A percentile compares a stretch with the other conserved stretches of the same genome.
phyloP scores from a whole-genome alignment of 2,113 vertebrate genomes.

The Lepus europaeus region DNA sequence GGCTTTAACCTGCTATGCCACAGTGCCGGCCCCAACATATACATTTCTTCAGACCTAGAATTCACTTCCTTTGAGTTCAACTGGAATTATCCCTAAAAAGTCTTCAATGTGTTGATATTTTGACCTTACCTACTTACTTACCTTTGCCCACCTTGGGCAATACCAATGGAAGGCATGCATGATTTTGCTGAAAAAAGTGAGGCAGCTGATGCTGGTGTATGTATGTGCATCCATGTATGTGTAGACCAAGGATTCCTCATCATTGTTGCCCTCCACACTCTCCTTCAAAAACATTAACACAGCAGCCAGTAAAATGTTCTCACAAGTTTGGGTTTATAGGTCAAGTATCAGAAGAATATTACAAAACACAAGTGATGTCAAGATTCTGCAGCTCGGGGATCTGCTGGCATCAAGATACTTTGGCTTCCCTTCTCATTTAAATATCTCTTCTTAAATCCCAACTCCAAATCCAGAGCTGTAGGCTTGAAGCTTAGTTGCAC shows the following conservation, averaged over 20 bases:
- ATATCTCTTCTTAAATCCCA: conserved; percentile 16
- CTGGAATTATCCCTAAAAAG: not conserved
- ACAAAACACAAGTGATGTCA: not conserved
- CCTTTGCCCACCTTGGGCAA: not conserved
- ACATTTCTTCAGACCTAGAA: not conserved
- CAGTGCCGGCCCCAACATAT: no score
- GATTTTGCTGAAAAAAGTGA: conserved; percentile 9
- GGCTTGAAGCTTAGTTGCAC: not conserved
- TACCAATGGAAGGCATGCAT: not conserved
- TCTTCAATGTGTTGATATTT: not conserved
- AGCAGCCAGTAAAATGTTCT: not conserved
- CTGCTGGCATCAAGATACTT: not conserved
- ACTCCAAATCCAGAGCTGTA: not conserved
- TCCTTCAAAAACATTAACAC: not conserved
- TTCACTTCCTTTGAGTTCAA: not conserved
- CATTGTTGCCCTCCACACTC: not conserved
- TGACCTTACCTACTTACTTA: not conserved
- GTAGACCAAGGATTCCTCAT: not conserved
- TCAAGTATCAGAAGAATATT: not conserved
- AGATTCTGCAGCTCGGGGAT: not conserved
- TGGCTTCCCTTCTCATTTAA: not conserved
- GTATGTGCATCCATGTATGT: not conserved
- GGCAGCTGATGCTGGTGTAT: not conserved
- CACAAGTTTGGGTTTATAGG: not conserved
- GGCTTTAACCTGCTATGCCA: no score